Evolutionary conservation across 2,797 vertebrate species (phyloP), one percentile per base, ranked within the genome.

Genomic region (Eidolon dupreanum): DNA sequence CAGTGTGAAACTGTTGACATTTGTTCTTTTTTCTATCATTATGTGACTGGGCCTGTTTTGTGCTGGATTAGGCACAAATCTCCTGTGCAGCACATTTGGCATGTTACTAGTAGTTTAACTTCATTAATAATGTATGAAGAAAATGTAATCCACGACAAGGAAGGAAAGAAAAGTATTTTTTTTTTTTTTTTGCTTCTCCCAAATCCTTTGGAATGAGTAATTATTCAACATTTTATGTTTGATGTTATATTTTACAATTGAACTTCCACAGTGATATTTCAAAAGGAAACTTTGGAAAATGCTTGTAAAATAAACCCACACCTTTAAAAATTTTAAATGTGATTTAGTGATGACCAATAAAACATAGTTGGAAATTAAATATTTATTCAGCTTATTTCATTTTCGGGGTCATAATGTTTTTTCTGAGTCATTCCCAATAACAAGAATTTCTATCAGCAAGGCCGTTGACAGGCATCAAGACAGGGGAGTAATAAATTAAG

Each of bases 61-160:
- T 99, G 99, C 99, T 99, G 99, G 99, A 99, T 99, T 99, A 99
- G 99, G 98, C 98, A 99, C 99, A 99, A 99, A 99, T 99, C 99
- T 99, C 99, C 99, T 99, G 99, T 99, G 99, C 99, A 99, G 99
- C 99, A 99, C 99, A 99, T 99, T 99, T 99, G 99, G 99, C 99
- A 99, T 99, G 99, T 99, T 99, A 99, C 99, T 99, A 99, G 99
- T 99, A 99, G 99, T 99, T 99, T 99, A 99, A 99, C 99, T 99
- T 99, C 99, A 99, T 99, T 99, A 99, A 99, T 99, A 99, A 99
- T 99, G 99, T 99, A 99, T 99, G 99, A 99, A 99, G 99, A 99
- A 99, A 99, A 99, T 99, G 99, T 99, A 99, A 99, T 99, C 99
- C 99, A 99, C 89, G 98, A 98, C 98, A 98, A 98, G 98, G 98